A percentile compares a stretch with the other conserved stretches of the same genome.
Conservation (phyloP, 2,113 vertebrate genomes). For the Hippotragus niger region DNA sequence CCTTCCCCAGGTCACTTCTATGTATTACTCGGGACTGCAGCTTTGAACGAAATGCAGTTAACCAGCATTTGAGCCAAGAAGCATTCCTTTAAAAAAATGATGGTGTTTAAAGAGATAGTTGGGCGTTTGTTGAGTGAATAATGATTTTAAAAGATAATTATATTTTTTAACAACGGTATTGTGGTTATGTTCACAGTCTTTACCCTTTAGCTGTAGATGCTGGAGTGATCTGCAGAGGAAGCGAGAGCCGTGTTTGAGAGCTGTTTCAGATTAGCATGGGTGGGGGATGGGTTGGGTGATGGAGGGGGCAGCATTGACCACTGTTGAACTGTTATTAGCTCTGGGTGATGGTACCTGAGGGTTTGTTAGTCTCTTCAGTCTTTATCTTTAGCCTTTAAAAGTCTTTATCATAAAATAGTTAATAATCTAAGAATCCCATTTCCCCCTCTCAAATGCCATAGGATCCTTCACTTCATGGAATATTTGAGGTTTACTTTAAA, state of each 20-base stretch:
- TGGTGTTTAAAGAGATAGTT: neutral
- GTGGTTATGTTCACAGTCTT: neutral
- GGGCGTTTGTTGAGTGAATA: neutral
- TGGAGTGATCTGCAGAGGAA: neutral
- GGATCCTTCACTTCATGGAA: neutral
- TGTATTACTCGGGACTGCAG: neutral
- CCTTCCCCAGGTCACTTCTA: neutral
- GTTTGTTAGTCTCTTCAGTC: neutral
- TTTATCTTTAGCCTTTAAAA: neutral
- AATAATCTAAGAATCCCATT: neutral
- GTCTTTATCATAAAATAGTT: neutral
- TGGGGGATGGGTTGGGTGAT: neutral
- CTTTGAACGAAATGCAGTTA: neutral
- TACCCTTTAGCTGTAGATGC: neutral
- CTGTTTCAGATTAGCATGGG: neutral
- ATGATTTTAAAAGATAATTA: neutral
- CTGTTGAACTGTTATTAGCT: neutral
- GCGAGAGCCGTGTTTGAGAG: neutral
- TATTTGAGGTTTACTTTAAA: neutral
- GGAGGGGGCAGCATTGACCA: fast-evolving
- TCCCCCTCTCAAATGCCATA: fast-evolving
- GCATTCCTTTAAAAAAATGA: neutral
- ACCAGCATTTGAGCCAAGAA: neutral
- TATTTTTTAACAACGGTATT: neutral
- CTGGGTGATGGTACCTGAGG: neutral